Base-by-base conservation (phyloP, 2,888 invertebrate genomes). In the Caenorhabditis auriculariae region DNA sequence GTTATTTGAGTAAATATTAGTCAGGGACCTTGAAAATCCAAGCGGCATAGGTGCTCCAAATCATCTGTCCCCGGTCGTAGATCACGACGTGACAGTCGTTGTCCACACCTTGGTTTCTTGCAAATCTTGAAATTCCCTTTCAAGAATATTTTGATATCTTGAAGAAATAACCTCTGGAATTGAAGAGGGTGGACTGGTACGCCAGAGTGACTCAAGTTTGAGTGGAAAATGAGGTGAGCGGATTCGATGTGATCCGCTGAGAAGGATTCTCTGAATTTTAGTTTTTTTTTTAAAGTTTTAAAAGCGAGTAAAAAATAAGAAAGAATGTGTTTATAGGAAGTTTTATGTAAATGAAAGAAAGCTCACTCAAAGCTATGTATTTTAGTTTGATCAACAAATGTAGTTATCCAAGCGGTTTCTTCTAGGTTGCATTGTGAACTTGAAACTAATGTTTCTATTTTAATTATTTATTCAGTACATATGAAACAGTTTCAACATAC, bases 181-280 rank as follows among this genome's bases (percentile, higher is more conserved):
- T 70, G 69, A 3, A 79, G 73, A 24, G 79, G 79, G 62, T 79
- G 79, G 4, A 79, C 79, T 26, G 79, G 79, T 26, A 80, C 78
- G 24, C 78, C 78, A 28, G 67, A 64, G 54, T 80, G 79, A 27
- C 71, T 72, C 21, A 79, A 57, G 42, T 76, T 78, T 9, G 74
- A 66, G 48, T 78, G 75, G 48, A 71, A 72, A n/a, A 78, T 64
- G 1, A 76, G 60, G 24, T 67, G 66, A 9, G 78, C 76, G 15
- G 66, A 63, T 39, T 80, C 74, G 29, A 78, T 68, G 60, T 78
- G 78, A 47, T 76, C 77, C 12, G 43, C 43, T 1, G 58, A 52
- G 44, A 58, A 74, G 0, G 53, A 43, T 3, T 56, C 64, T 27
- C 54, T 54, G 38, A 15, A 46, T 23, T 17, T 46, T 9, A 32